A percentile compares a stretch with the other conserved stretches of the same genome.
phyloP scores from a whole-genome alignment of 2,797 vertebrate species.

The Onychomys leucogaster region DNA sequence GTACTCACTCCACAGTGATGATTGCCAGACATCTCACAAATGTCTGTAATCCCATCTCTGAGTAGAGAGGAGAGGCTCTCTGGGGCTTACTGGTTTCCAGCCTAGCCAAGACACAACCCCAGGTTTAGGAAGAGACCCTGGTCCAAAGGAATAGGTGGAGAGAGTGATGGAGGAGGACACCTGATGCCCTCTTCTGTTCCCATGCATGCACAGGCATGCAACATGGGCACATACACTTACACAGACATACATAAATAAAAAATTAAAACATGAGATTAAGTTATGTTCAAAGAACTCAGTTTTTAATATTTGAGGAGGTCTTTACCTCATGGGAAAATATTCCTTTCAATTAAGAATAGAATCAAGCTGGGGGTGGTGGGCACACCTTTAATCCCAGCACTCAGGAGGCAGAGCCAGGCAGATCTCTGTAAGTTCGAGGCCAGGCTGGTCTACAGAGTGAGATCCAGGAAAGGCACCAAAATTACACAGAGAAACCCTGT shows the following conservation, averaged over 20 bases:
- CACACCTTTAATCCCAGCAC: too few species aligned
- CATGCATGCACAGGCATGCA: neutral
- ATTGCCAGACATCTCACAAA: neutral
- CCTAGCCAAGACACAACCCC: neutral
- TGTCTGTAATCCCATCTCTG: neutral
- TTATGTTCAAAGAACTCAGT: neutral
- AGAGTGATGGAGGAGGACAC: neutral
- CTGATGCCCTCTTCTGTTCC: neutral
- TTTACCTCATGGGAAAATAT: neutral
- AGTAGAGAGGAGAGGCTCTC: neutral
- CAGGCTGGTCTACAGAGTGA: too few species aligned
- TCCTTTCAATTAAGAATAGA: conserved; percentile 15
- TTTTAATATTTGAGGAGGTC: neutral
- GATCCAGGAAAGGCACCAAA: too few species aligned
- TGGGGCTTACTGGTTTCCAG: neutral
- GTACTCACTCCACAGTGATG: neutral
- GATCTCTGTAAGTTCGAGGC: too few species aligned
- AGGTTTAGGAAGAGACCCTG: neutral
- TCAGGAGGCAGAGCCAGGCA: too few species aligned
- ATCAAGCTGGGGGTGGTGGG: neutral
- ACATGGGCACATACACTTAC: neutral
- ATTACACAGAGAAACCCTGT: too few species aligned
- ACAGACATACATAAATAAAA: neutral
- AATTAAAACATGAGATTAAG: neutral
- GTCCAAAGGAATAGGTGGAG: neutral